Evolutionary conservation across 2,113 vertebrate genomes (phyloP).

Genomic region (Lasiurus borealis): DNA sequence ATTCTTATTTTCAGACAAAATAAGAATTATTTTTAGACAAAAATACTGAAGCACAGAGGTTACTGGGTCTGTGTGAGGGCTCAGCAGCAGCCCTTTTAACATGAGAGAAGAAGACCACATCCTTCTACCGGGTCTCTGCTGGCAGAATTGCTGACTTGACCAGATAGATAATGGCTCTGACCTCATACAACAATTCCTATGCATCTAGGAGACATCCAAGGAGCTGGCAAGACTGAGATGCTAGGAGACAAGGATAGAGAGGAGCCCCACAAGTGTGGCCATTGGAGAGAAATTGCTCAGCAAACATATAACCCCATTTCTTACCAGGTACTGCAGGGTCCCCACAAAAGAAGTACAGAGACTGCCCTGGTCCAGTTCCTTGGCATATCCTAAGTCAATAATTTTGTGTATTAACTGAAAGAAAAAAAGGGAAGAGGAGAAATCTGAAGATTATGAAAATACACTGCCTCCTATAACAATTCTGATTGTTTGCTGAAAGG

Average conservation of each 20-base stretch:
- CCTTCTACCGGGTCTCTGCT: background rate
- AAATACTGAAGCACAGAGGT: background rate
- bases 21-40: background rate
- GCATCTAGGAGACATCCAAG: background rate
- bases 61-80: background rate
- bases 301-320: conserved; percentile 60
- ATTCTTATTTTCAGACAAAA: background rate
- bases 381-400: conserved; percentile 98
- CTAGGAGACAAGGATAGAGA: background rate
- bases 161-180: background rate
- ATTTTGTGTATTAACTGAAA: conserved; percentile 98
- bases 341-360: conserved; percentile 98
- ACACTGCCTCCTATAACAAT: background rate
- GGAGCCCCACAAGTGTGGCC: background rate
- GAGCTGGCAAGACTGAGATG: background rate
- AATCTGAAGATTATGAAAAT: conserved; percentile 4
- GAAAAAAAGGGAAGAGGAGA: background rate
- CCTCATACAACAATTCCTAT: background rate
- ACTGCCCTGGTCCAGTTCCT: conserved; percentile 98
- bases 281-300: background rate
- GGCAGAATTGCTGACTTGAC: background rate
- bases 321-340: conserved; percentile 98
- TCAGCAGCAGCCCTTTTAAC: background rate
- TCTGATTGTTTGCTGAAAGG: background rate
- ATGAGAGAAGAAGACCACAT: background rate